Conservation (phyloP, 2,797 vertebrate genomes). For the Diplodus puntazzo region DNA sequence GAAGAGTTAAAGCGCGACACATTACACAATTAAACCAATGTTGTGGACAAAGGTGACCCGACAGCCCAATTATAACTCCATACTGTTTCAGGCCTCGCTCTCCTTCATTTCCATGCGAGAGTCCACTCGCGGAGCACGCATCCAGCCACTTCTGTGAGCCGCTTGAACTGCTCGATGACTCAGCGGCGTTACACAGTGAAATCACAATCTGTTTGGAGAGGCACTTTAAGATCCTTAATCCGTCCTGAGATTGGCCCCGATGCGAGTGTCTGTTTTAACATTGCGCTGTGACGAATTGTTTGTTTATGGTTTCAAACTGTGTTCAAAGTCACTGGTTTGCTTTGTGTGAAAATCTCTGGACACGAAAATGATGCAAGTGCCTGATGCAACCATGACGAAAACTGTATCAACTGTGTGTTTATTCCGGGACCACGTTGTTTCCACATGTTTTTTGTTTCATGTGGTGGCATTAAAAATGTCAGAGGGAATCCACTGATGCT, state of each 20-base stretch:
- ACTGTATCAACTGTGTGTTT: conserved; percentile 23
- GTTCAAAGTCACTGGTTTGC: conserved; percentile 43
- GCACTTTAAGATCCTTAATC: conserved; percentile 57
- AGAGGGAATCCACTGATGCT: conserved; percentile 15
- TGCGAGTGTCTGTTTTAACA: conserved; percentile 52
- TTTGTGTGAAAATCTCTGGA: conserved; percentile 24
- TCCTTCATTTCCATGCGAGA: conserved; percentile 49
- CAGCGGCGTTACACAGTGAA: conserved; percentile 52
- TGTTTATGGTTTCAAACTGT: conserved; percentile 41
- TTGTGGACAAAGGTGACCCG: conserved; percentile 54
- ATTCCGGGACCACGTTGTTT: neutral
- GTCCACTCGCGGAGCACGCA: conserved; percentile 53
- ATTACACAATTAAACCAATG: conserved; percentile 51
- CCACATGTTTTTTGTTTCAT: neutral
- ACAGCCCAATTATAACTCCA: conserved; percentile 42
- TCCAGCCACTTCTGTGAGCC: conserved; percentile 67
- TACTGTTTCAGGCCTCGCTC: conserved; percentile 37
- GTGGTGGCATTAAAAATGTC: conserved; percentile 1
- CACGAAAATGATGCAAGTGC: conserved; percentile 14
- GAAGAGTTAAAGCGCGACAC: conserved; percentile 23
- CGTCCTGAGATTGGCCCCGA: conserved; percentile 53
- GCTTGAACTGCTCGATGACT: conserved; percentile 60
- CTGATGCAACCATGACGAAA: conserved; percentile 62
- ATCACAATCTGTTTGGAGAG: conserved; percentile 71
- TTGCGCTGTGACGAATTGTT: conserved; percentile 30